These are phyloP conservation scores for Pristionchus mayeri DNA, from an alignment of 2,888 invertebrate genomes.

Conservation along the genomic window DNA sequence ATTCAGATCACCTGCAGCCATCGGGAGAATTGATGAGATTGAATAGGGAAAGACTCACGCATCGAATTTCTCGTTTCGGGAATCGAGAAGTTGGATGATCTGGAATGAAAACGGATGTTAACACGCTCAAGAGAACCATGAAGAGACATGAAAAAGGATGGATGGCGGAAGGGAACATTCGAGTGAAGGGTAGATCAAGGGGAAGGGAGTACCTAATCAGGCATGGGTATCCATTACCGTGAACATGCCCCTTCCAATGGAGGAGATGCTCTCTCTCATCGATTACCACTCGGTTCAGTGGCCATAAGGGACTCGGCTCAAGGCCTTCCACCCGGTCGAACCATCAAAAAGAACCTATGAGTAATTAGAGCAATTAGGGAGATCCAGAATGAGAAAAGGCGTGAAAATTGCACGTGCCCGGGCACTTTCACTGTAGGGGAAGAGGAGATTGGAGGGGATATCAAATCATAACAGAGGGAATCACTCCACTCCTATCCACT, in stretches of 20 bases:
- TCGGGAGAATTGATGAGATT: background rate
- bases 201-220: background rate
- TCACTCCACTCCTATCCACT: background rate
- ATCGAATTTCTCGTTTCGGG: background rate
- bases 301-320: conserved; percentile 30
- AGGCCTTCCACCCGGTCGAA: background rate
- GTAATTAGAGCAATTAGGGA: background rate
- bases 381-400: background rate
- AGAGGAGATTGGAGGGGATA: background rate
- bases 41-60: background rate
- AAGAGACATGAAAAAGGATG: background rate
- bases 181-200: background rate
- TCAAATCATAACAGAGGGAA: conserved; percentile 35
- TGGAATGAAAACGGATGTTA: background rate
- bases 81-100: background rate
- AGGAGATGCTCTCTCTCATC: conserved; percentile 6
- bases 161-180: background rate
- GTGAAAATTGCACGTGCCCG: background rate
- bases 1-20: background rate
- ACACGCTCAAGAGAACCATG: conserved; percentile 9
- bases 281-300: conserved; percentile 41
- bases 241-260: background rate
- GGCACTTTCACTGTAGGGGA: conserved; percentile 1
- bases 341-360: background rate
- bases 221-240: conserved; percentile 13